Evolutionary conservation across 2,113 vertebrate genomes (phyloP), one percentile per base, ranked within the genome.

Genomic region (Glaucidium brasilianum): DNA sequence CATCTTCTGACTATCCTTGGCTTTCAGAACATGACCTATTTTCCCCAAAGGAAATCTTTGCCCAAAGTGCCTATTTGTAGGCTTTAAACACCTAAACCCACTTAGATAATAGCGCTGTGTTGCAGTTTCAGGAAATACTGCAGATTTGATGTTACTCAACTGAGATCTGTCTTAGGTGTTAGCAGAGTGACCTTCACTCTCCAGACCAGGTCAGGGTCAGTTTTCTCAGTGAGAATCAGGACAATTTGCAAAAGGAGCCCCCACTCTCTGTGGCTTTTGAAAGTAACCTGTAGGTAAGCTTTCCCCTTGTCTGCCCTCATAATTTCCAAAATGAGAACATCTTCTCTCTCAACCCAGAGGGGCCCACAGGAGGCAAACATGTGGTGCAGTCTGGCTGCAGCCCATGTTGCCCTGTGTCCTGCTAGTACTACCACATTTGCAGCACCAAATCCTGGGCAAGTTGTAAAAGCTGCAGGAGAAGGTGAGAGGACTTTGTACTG

Each of bases 221-320:
- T 76, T 91, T 93, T 81, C 83, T 68, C 56, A 64, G 37, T 22
- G 27, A 83, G 43, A 66, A 71, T 22, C 26, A 56, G 47, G 60
- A 53, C 8, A 49, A 53, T 60, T 69, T 85, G 9, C 43, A 68
- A 53, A 58, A 58, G 59, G 5, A 67, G 4, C 3, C 34, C 27
- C 47, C 9, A 22, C 6, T 50, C 20, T 35, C 10, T 69, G 9
- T 29, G 37, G 13, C 32, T 79, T 87, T 82, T 50, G 60, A 35
- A 79, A 68, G 35, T 15, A 27, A 0, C 0, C 12, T 1, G 0
- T 17, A 50, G 27, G 17, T n/a, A 47, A 74, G 11, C 19, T 8
- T 0, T 56, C 41, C 72, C 23, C 37, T 55, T 66, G 1, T n/a
- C 30, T 50, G 15, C 25, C 66, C 58, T 79, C 0, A 0, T 68